Conservation (phyloP, 2,888 invertebrate genomes). For the Sepiola atlantica region DNA sequence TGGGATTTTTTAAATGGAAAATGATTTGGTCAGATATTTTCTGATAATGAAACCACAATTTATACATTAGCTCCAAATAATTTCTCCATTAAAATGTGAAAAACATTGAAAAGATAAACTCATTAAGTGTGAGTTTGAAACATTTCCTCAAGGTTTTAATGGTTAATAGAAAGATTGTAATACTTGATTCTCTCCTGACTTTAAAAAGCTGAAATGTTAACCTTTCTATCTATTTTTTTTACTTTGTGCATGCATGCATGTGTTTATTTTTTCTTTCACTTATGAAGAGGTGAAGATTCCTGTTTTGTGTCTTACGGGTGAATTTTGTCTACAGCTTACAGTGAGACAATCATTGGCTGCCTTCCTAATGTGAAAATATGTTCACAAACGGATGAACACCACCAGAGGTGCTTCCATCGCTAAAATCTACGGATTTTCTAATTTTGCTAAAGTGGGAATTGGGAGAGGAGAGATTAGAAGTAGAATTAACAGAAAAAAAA, state of each 20-base stretch:
- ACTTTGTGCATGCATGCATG: too few species aligned
- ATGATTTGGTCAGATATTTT: background rate
- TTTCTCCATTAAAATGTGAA: background rate
- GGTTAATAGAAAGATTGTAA: background rate
- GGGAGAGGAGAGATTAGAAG: background rate
- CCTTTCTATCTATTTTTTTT: background rate
- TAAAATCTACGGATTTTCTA: background rate
- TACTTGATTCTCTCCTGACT: background rate
- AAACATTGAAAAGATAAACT: background rate
- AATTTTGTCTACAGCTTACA: background rate
- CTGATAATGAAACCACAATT: background rate
- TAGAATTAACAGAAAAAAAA: background rate
- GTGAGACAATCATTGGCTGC: background rate
- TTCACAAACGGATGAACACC: background rate
- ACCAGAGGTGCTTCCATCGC: conserved; percentile 3
- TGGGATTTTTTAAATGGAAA: background rate
- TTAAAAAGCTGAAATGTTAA: background rate
- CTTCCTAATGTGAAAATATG: background rate
- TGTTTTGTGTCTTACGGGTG: background rate
- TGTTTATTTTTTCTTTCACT: background rate
- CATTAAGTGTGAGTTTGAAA: background rate
- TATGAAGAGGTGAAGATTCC: background rate
- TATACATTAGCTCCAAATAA: background rate
- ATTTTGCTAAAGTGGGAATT: background rate
- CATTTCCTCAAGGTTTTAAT: background rate